Evolutionary conservation across 2,113 vertebrate species (phyloP).

Genomic region (Lycaon pictus): DNA sequence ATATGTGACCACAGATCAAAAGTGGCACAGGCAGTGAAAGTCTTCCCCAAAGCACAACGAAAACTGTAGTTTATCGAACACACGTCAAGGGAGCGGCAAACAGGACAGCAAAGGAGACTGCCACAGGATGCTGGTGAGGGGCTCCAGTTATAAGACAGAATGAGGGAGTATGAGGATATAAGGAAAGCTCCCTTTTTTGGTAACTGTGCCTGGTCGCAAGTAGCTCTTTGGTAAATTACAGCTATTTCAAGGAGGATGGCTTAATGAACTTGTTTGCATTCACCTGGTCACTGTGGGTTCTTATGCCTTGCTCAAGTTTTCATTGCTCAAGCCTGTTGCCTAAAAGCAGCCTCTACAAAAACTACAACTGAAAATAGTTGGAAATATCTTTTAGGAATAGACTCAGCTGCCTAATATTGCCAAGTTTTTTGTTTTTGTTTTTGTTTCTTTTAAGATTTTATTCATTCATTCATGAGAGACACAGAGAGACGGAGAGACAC

Average conservation of each 20-base stretch:
- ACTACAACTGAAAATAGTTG: neutral
- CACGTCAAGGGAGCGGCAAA: neutral
- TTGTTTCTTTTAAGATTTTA: no score
- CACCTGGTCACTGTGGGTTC: neutral
- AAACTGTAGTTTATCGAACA: neutral
- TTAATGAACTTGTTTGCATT: neutral
- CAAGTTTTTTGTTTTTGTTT: no score
- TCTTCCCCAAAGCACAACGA: neutral
- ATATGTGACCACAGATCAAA: neutral
- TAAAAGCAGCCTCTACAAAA: neutral
- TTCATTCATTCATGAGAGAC: no score
- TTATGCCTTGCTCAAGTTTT: neutral
- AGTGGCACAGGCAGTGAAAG: neutral
- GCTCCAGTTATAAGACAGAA: neutral
- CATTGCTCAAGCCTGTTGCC: neutral
- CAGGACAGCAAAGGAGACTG: neutral
- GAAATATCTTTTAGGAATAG: no score
- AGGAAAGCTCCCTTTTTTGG: neutral
- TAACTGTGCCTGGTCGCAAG: neutral
- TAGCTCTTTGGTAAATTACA: neutral
- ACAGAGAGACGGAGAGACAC: no score
- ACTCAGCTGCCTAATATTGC: no score
- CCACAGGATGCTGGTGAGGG: neutral
- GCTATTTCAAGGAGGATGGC: neutral
- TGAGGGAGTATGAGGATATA: neutral